Percentiles rank a stretch among this genome's conserved stretches.
These are phyloP conservation scores for Jacana jacana DNA, from an alignment of 2,113 vertebrate genomes.

Conservation along the genomic window DNA sequence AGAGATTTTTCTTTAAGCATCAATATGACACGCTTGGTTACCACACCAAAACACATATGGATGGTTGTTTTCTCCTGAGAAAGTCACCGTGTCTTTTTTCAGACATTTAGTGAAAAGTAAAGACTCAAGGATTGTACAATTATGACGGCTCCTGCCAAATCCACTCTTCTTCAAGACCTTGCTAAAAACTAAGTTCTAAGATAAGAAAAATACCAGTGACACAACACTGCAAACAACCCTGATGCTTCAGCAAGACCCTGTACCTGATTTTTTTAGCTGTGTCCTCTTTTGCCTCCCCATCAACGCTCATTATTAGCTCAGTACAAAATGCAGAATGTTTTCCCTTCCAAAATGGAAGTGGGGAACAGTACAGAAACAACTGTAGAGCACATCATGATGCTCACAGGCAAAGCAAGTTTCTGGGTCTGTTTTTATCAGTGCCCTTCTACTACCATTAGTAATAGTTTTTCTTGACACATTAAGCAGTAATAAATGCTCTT, in stretches of 20 bases:
- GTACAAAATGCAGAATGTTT: not conserved
- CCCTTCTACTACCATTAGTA: not conserved
- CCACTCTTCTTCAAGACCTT: not conserved
- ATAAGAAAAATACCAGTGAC: not conserved
- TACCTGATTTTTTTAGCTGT: not conserved
- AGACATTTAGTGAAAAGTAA: not conserved
- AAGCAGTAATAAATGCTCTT: not conserved
- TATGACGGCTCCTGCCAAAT: not conserved
- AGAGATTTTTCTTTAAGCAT: not conserved
- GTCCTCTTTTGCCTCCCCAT: not conserved
- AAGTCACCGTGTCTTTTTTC: not conserved
- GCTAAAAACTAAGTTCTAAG: not conserved
- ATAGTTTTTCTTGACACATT: not conserved
- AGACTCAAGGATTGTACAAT: not conserved
- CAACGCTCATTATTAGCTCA: not conserved
- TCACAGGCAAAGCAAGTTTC: not conserved
- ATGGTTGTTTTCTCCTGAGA: not conserved
- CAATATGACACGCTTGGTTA: not conserved
- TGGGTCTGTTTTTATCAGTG: not conserved
- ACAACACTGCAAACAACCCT: not conserved
- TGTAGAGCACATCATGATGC: rapidly evolving
- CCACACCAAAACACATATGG: not conserved
- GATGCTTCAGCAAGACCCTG: not conserved
- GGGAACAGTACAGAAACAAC: not conserved
- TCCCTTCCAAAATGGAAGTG: not conserved